Evolutionary conservation across 2,113 vertebrate species (phyloP).

Genomic region (Arothron firmamentum): DNA sequence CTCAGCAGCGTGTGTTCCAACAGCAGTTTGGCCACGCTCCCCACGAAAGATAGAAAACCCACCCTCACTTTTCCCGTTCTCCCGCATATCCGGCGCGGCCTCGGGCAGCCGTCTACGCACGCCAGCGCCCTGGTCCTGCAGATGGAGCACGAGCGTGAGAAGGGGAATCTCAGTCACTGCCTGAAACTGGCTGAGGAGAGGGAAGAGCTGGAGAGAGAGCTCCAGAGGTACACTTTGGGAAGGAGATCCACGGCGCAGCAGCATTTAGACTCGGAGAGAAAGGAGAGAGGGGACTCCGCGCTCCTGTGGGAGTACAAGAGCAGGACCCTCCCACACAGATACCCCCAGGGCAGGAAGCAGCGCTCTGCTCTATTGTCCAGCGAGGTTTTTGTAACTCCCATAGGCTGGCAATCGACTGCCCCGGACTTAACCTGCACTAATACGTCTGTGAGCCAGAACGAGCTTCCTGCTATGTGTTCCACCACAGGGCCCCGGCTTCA

Average conservation of each 20-base stretch:
- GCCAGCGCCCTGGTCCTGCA: slow-evolving; percentile 74
- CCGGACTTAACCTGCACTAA: too few species aligned
- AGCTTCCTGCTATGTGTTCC: slow-evolving; percentile 7
- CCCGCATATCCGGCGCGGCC: slow-evolving; percentile 52
- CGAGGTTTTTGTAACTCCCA: slow-evolving; percentile 46
- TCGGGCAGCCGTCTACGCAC: slow-evolving; percentile 31
- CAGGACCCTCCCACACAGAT: slow-evolving; percentile 46
- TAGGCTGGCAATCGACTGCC: slow-evolving; percentile 46
- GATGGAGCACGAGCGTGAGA: slow-evolving; percentile 78
- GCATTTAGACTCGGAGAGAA: slow-evolving; percentile 1
- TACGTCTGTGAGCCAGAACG: too few species aligned
- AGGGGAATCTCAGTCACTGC: slow-evolving; percentile 75
- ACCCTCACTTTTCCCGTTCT: slow-evolving; percentile 51
- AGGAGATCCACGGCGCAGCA: slow-evolving; percentile 22
- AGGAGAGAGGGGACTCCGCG: slow-evolving; percentile 2
- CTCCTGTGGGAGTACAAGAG: slow-evolving; percentile 50
- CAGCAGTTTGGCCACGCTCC: slow-evolving; percentile 43
- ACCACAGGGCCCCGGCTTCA: slow-evolving; percentile 18
- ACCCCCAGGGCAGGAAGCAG: slow-evolving; percentile 27
- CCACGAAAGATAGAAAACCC: slow-evolving; percentile 20
- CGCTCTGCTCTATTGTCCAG: slow-evolving; percentile 25
- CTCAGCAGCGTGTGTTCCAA: slow-evolving; percentile 53
- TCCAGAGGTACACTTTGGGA: slow-evolving; percentile 58
- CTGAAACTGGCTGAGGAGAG: slow-evolving; percentile 72
- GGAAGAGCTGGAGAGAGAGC: slow-evolving; percentile 71